Percentiles rank a stretch among this genome's conserved stretches.
Evolutionary conservation across 1,140 invertebrate species (phyloP).

Genomic region (Brachionus paranguensis): DNA sequence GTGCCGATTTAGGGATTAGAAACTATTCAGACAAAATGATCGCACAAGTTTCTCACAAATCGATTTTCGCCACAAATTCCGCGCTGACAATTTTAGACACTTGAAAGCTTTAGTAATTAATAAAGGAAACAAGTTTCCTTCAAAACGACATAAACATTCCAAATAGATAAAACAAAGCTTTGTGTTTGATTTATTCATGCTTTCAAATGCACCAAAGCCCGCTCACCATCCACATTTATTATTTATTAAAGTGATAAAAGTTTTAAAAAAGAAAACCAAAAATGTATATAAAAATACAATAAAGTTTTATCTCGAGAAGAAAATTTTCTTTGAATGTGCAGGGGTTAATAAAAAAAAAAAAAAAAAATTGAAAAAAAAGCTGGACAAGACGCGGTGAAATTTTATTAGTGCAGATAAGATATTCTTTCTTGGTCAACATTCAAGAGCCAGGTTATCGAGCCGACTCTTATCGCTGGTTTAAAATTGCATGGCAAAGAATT

Average conservation of each 20-base stretch:
- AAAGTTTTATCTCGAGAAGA: background rate
- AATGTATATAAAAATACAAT: background rate
- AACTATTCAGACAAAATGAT: background rate
- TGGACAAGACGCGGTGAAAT: constrained; percentile 11
- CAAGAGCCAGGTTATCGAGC: background rate
- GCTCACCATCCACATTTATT: background rate
- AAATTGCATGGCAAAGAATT: background rate
- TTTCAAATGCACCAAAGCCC: constrained; percentile 6
- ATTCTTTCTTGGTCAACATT: constrained; percentile 13
- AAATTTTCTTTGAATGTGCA: constrained; percentile 17
- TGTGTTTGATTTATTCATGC: constrained; percentile 13
- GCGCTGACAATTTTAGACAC: constrained; percentile 17
- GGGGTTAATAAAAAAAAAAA: background rate
- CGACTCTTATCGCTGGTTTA: background rate
- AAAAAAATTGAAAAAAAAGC: background rate
- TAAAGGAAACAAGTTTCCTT: constrained; percentile 32
- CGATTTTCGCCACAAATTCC: background rate
- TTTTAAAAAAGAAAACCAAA: background rate
- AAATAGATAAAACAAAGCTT: constrained; percentile 2
- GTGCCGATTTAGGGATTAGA: background rate
- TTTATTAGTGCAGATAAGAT: constrained; percentile 30
- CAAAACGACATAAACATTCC: background rate
- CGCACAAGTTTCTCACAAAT: background rate
- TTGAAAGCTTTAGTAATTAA: constrained; percentile 8
- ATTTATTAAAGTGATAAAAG: constrained; percentile 29